These are phyloP conservation scores for Cottus gobio DNA, from an alignment of 2,113 vertebrate genomes.

Conservation along the genomic window DNA sequence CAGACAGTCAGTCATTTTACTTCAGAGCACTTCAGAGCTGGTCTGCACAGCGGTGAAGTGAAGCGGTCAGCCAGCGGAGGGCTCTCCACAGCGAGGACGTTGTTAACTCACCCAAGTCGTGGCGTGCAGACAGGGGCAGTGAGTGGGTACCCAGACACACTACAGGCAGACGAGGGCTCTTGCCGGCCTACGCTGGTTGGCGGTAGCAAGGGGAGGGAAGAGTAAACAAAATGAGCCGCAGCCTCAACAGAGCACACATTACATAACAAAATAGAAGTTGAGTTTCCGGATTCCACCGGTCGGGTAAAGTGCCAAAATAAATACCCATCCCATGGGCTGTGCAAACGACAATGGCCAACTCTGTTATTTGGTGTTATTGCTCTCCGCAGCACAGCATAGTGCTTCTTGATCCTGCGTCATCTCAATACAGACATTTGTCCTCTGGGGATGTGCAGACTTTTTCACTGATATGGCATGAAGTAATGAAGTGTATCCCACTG, in stretches of 20 bases:
- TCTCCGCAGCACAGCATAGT: constrained; percentile 28
- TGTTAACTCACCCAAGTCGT: constrained; percentile 45
- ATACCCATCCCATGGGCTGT: constrained; percentile 59
- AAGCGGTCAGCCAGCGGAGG: constrained; percentile 25
- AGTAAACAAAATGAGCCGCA: constrained; percentile 60
- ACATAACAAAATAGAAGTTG: constrained; percentile 58
- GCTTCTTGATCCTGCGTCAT: constrained; percentile 56
- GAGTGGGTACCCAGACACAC: constrained; percentile 59
- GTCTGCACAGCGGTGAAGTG: constrained; percentile 15
- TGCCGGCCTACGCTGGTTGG: constrained; percentile 41
- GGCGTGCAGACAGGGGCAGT: constrained; percentile 36
- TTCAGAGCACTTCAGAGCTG: constrained; percentile 18
- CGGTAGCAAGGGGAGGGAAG: constrained; percentile 35
- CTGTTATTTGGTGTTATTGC: constrained; percentile 56
- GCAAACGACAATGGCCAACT: constrained; percentile 58
- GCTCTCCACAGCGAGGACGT: constrained; percentile 58
- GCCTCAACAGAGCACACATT: constrained; percentile 43
- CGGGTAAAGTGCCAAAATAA: constrained; percentile 62
- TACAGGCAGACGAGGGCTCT: constrained; percentile 45
- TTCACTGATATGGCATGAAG: constrained; percentile 45
- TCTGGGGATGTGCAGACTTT: constrained; percentile 34
- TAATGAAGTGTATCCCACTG: constrained; percentile 18
- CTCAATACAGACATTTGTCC: constrained; percentile 62
- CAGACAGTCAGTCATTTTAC: constrained; percentile 31
- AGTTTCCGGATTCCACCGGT: constrained; percentile 67